Evolutionary conservation across 2,888 invertebrate genomes (phyloP).

Genomic region (Acanthococcus lagerstroemiae): DNA sequence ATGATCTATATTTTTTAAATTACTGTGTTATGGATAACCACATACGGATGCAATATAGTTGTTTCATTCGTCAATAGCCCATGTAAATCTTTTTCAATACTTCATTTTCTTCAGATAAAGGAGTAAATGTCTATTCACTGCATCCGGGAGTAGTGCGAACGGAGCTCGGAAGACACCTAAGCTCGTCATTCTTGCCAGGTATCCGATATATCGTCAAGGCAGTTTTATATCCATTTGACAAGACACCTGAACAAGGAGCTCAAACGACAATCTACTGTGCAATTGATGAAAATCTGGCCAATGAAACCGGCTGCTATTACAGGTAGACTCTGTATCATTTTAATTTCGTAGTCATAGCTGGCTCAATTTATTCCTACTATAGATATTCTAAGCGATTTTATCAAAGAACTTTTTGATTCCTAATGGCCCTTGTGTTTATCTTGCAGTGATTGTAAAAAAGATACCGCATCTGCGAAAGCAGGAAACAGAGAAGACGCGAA

Average conservation of each 20-base stretch:
- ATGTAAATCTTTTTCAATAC: neutral
- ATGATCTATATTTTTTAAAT: neutral
- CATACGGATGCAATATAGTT: neutral
- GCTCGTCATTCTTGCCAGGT: slow-evolving; percentile 47
- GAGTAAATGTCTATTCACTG: slow-evolving; percentile 56
- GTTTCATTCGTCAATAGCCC: neutral
- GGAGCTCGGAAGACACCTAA: slow-evolving; percentile 58
- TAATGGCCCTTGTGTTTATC: neutral
- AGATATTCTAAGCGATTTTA: neutral
- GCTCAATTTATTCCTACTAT: neutral
- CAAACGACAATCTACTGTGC: slow-evolving; percentile 66
- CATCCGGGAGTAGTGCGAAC: slow-evolving; percentile 68
- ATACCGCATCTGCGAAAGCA: slow-evolving; percentile 45
- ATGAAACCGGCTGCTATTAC: slow-evolving; percentile 38
- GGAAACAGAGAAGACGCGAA: slow-evolving; percentile 47
- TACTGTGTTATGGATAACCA: neutral
- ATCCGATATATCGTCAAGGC: slow-evolving; percentile 43
- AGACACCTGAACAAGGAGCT: slow-evolving; percentile 56
- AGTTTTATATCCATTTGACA: slow-evolving; percentile 42
- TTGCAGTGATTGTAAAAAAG: slow-evolving; percentile 31
- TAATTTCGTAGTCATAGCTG: neutral
- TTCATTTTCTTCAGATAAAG: slow-evolving; percentile 38
- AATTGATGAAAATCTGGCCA: slow-evolving; percentile 50
- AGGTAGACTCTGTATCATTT: neutral
- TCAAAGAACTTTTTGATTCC: neutral